These are phyloP conservation scores for Indicator maculatus DNA, from an alignment of 2,113 vertebrate genomes.

Conservation along the genomic window DNA sequence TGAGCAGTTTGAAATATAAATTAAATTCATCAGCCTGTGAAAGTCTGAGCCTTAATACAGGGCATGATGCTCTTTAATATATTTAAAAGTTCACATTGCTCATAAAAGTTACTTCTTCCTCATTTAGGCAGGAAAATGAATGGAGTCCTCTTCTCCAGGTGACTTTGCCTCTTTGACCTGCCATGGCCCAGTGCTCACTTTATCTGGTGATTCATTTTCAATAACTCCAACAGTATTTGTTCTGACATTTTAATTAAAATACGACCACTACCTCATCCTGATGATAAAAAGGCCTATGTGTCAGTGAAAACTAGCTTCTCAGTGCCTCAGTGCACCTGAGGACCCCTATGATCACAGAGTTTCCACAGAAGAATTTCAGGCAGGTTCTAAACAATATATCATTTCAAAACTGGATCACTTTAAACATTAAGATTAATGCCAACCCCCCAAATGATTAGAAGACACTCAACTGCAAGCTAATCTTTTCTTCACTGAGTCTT, in stretches of 20 bases:
- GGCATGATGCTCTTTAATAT: slow-evolving; percentile 67
- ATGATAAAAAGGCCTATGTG: slow-evolving; percentile 85
- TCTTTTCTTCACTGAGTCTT: not conserved
- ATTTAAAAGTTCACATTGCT: slow-evolving; percentile 76
- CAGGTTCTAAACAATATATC: slow-evolving; percentile 75
- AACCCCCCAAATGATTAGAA: slow-evolving; percentile 35
- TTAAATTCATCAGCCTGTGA: slow-evolving; percentile 67
- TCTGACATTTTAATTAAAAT: slow-evolving; percentile 97
- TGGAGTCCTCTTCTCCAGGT: slow-evolving; percentile 82
- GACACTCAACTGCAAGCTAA: slow-evolving; percentile 34
- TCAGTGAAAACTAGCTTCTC: slow-evolving; percentile 80
- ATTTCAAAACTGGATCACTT: slow-evolving; percentile 73
- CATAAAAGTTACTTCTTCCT: slow-evolving; percentile 77
- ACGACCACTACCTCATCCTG: slow-evolving; percentile 88
- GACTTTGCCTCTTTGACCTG: slow-evolving; percentile 91
- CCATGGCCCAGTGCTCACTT: slow-evolving; percentile 88
- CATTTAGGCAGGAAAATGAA: slow-evolving; percentile 83
- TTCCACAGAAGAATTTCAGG: slow-evolving; percentile 76
- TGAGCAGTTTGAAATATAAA: slow-evolving; percentile 60
- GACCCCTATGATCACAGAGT: slow-evolving; percentile 72
- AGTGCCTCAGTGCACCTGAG: slow-evolving; percentile 83
- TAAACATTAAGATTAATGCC: slow-evolving; percentile 77
- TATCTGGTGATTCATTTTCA: slow-evolving; percentile 91
- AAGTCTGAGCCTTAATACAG: slow-evolving; percentile 59
- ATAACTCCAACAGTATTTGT: slow-evolving; percentile 90